Percentiles rank a stretch among this genome's conserved stretches.
These are phyloP conservation scores for Haliclona indistincta DNA, from an alignment of 37 sponge, comb jelly and placozoan species.

Conservation along the genomic window DNA sequence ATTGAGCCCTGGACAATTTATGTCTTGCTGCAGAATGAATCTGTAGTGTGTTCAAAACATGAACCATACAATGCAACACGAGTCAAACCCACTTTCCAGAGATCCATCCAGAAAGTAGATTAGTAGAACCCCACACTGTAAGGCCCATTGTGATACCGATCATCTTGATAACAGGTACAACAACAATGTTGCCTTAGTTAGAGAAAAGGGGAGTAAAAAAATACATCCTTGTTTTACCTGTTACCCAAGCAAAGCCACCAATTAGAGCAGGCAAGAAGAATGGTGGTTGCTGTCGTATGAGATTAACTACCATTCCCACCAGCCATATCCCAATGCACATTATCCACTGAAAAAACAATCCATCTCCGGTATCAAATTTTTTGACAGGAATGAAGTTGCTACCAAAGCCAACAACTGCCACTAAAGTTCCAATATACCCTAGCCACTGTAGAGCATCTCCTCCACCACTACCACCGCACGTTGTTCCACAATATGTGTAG, in stretches of 20 bases:
- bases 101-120: constrained; percentile 78
- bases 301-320: constrained; percentile 74
- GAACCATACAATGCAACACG: not conserved
- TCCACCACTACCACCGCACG: not conserved
- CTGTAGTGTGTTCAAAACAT: constrained; percentile 2
- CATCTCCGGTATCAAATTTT: constrained; percentile 90
- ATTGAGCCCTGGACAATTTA: constrained; percentile 30
- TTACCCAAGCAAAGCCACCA: constrained; percentile 79
- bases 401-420: constrained; percentile 75
- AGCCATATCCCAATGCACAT: constrained; percentile 87
- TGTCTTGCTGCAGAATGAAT: constrained; percentile 35
- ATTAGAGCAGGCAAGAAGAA: constrained; percentile 65
- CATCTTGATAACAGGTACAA: constrained; percentile 81
- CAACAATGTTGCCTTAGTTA: constrained; percentile 64
- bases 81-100: constrained; percentile 35
- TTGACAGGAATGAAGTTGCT: constrained; percentile 89
- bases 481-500: constrained; percentile 4
- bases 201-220: not conserved
- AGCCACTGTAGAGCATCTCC: not conserved
- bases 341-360: constrained; percentile 92
- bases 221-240: constrained; percentile 36
- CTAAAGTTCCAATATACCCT: constrained; percentile 48
- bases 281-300: constrained; percentile 49
- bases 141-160: constrained; percentile 85
- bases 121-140: constrained; percentile 81